These are phyloP conservation scores for Megathymus violae DNA, from an alignment of 1,140 invertebrate genomes.

Conservation along the genomic window DNA sequence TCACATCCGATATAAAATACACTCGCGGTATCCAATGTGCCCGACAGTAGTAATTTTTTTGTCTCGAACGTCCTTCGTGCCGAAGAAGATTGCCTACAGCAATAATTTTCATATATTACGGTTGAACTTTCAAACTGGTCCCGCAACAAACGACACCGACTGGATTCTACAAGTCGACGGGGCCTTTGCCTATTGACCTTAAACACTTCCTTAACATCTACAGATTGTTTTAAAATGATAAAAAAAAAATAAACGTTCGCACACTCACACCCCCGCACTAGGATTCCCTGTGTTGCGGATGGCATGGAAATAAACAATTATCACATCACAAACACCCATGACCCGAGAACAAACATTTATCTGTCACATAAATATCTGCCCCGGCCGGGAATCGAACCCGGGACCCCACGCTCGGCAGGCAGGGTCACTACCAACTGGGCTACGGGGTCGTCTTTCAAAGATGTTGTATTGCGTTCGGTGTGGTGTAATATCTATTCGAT, in stretches of 20 bases:
- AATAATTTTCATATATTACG: slow-evolving; percentile 43
- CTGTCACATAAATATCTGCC: no score
- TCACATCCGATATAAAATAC: slow-evolving; percentile 24
- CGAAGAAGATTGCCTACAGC: slow-evolving; percentile 23
- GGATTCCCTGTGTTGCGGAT: no score
- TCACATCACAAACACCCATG: no score
- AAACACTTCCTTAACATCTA: slow-evolving; percentile 35
- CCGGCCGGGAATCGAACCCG: no score
- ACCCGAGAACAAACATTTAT: no score
- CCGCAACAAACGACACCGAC: slow-evolving; percentile 31
- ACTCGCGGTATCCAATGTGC: slow-evolving; percentile 11
- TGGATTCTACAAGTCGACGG: slow-evolving; percentile 23
- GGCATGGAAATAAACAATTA: no score
- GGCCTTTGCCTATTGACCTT: slow-evolving; percentile 44
- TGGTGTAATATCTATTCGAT: background rate
- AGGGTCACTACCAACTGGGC: no score
- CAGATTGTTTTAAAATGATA: background rate
- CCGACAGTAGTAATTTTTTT: slow-evolving; percentile 33
- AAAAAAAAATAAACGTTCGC: no score
- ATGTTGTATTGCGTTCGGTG: slow-evolving; percentile 10
- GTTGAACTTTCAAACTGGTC: slow-evolving; percentile 46
- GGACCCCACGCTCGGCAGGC: no score
- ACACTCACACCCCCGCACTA: no score
- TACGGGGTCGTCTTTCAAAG: slow-evolving; percentile 13
- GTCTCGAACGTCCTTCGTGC: slow-evolving; percentile 27